Percentiles rank a stretch among this genome's conserved stretches.
Evolutionary conservation across 2,797 vertebrate genomes (phyloP).

Genomic region (Phrynocephalus forsythii): DNA sequence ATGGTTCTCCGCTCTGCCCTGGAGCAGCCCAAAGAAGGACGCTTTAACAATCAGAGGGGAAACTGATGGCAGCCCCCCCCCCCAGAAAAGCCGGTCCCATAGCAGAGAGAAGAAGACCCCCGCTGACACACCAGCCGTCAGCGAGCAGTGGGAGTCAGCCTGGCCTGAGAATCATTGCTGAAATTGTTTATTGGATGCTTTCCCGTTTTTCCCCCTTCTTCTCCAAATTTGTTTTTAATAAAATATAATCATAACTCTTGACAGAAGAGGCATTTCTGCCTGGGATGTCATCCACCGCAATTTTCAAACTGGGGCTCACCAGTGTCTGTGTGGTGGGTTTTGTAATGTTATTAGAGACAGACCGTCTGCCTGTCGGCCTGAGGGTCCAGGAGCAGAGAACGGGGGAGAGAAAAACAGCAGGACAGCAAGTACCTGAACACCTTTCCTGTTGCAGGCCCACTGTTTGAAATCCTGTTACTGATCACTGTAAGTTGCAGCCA

Average conservation of each 20-base stretch:
- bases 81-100: constrained; percentile 7
- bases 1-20: neutral
- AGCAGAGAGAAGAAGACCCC: constrained; percentile 17
- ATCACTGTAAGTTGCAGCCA: too few species aligned
- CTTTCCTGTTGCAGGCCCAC: too few species aligned
- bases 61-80: neutral
- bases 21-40: neutral
- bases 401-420: too few species aligned
- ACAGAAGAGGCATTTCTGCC: constrained; percentile 2
- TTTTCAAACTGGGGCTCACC: neutral
- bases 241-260: neutral
- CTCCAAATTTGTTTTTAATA: constrained; percentile 31
- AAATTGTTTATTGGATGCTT: neutral
- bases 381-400: neutral
- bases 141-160: neutral
- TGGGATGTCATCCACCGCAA: neutral
- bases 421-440: neutral
- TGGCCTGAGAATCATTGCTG: neutral
- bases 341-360: neutral
- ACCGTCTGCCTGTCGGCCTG: neutral
- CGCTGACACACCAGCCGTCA: neutral
- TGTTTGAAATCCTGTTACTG: too few species aligned
- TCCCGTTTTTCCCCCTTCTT: neutral
- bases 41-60: neutral
- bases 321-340: neutral